phyloP scores from a whole-genome alignment of 64 coral and sea anemone species.

The Montipora cactus region DNA sequence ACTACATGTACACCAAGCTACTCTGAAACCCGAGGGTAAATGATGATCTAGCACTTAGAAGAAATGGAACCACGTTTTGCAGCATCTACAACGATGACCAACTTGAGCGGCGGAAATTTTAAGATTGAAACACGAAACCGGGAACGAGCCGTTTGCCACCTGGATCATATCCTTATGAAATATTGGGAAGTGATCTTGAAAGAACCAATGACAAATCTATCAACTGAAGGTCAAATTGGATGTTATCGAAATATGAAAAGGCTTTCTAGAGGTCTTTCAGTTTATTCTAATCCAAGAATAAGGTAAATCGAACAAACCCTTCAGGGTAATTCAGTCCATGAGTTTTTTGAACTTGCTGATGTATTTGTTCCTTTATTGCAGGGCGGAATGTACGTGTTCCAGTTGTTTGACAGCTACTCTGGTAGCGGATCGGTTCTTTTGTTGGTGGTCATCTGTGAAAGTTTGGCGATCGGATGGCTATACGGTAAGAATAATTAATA shows the following conservation, averaged over 20 bases:
- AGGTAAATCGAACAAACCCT: too few species aligned
- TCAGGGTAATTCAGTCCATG: too few species aligned
- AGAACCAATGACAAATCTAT: neutral
- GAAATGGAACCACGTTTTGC: too few species aligned
- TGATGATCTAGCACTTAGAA: too few species aligned
- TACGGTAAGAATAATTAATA: slow-evolving; percentile 50
- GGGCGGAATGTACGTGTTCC: slow-evolving; percentile 80
- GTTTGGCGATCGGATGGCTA: slow-evolving; percentile 76
- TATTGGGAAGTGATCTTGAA: neutral
- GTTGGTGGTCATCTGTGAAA: slow-evolving; percentile 59
- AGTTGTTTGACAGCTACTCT: slow-evolving; percentile 69
- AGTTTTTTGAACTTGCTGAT: too few species aligned
- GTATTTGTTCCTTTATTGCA: neutral
- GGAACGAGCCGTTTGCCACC: neutral
- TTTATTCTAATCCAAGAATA: too few species aligned
- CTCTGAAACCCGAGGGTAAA: too few species aligned
- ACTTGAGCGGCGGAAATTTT: too few species aligned
- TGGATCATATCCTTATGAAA: neutral
- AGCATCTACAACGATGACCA: too few species aligned
- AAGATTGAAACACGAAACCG: neutral
- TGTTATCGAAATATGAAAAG: too few species aligned
- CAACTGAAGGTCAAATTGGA: neutral
- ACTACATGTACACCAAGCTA: too few species aligned
- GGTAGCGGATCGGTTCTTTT: slow-evolving; percentile 70
- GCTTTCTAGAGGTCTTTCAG: too few species aligned